Conservation (phyloP, 2,888 invertebrate species). For the Callosobruchus maculatus region DNA sequence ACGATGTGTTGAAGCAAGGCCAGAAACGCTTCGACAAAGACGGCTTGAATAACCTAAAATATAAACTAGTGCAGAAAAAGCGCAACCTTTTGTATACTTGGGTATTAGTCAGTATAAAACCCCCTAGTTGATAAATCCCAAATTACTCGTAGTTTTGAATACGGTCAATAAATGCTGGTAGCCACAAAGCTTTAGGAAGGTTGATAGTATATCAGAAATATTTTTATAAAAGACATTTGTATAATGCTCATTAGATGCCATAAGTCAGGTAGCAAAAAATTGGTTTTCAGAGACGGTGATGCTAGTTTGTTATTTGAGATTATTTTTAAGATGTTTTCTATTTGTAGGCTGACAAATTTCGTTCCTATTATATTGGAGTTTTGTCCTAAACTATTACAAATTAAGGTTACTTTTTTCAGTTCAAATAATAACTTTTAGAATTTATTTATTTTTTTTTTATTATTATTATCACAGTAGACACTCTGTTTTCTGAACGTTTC, state of each 20-base stretch:
- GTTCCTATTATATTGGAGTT: no score
- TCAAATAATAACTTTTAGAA: no score
- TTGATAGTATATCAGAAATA: neutral
- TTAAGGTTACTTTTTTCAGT: no score
- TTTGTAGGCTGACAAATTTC: no score
- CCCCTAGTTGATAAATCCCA: neutral
- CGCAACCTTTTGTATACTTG: conserved; percentile 77
- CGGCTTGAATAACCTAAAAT: conserved; percentile 81
- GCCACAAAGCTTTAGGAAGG: neutral
- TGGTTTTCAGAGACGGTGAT: neutral
- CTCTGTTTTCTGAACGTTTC: no score
- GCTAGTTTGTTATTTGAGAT: neutral
- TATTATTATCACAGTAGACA: no score
- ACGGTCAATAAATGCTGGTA: neutral
- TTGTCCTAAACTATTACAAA: no score
- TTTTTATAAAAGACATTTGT: neutral
- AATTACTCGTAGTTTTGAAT: neutral
- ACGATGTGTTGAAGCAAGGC: conserved; percentile 79
- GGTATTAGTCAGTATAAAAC: conserved; percentile 72
- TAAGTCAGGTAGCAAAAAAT: neutral
- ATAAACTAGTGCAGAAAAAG: conserved; percentile 65
- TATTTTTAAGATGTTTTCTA: no score
- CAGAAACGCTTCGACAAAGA: conserved; percentile 80
- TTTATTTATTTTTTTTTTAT: no score
- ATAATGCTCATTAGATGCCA: neutral